phyloP scores from a whole-genome alignment of 2,113 vertebrate species.

The Pteronura brasiliensis region DNA sequence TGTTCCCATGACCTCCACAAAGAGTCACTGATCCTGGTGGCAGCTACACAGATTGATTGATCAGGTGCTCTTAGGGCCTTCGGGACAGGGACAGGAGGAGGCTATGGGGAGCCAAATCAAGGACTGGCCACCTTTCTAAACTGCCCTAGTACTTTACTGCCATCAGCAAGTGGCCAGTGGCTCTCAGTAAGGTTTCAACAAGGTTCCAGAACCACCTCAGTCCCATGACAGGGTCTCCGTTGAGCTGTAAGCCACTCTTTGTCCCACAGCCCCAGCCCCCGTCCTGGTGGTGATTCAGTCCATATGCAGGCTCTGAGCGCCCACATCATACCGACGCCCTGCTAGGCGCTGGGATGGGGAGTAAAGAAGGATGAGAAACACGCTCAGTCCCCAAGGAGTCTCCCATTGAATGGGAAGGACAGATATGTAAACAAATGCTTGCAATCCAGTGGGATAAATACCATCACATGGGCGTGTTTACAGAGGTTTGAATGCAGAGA shows the following conservation, averaged over 20 bases:
- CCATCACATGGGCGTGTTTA: background rate
- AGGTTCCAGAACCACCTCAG: background rate
- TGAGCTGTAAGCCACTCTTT: background rate
- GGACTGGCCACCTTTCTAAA: background rate
- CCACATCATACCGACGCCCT: background rate
- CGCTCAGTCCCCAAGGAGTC: background rate
- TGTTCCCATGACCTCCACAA: background rate
- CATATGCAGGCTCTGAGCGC: background rate
- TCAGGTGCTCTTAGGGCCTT: background rate
- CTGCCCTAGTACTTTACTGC: background rate
- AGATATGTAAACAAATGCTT: conserved; percentile 21
- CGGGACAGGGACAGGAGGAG: background rate
- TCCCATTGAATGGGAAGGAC: conserved; percentile 1
- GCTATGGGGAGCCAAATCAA: background rate
- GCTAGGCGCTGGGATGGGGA: background rate
- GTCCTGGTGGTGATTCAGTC: background rate
- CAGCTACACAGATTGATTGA: background rate
- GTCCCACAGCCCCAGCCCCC: background rate
- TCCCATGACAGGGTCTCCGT: background rate
- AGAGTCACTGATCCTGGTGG: background rate
- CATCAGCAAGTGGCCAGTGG: background rate
- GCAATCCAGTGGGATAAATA: background rate
- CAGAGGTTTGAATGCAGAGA: background rate
- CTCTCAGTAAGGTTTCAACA: background rate
- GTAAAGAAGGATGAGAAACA: background rate